phyloP scores from a whole-genome alignment of 2,113 vertebrate species.

The Holacanthus passer region DNA sequence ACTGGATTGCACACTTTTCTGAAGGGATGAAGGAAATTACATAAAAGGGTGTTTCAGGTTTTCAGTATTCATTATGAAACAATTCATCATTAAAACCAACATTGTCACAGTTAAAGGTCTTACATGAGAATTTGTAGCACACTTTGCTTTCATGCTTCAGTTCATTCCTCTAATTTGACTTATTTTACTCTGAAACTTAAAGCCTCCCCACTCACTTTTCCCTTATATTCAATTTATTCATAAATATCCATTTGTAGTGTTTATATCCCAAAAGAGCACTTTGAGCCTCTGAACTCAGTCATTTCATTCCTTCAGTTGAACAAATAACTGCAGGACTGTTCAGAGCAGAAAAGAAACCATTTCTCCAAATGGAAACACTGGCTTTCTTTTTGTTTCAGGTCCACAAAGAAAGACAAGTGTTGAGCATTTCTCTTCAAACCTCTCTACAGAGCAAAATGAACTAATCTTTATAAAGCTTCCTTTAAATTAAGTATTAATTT shows the following conservation, averaged over 20 bases:
- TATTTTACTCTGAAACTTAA: not conserved
- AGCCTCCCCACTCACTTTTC: not conserved
- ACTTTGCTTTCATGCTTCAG: not conserved
- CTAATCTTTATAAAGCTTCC: not conserved
- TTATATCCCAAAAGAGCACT: constrained; percentile 14
- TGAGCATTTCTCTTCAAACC: not conserved
- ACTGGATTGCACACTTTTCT: not conserved
- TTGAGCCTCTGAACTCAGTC: not conserved
- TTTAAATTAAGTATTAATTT: not conserved
- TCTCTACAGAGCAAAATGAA: not conserved
- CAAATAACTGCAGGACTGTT: constrained; percentile 19
- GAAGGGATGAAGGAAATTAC: not conserved
- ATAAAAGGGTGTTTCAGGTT: too few relatives aligned
- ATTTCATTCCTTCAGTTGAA: constrained; percentile 9
- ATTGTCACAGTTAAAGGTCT: constrained; percentile 22
- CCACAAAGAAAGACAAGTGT: not conserved
- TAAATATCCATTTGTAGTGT: not conserved
- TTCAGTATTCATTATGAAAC: too few relatives aligned
- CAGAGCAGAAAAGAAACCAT: not conserved
- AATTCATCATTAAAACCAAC: not conserved
- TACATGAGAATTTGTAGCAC: too few relatives aligned
- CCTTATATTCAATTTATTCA: not conserved
- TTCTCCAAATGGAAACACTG: not conserved
- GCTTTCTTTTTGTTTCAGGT: not conserved
- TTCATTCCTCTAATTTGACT: not conserved